phyloP scores from a whole-genome alignment of 2,797 vertebrate genomes.

The Thalassophryne amazonica region DNA sequence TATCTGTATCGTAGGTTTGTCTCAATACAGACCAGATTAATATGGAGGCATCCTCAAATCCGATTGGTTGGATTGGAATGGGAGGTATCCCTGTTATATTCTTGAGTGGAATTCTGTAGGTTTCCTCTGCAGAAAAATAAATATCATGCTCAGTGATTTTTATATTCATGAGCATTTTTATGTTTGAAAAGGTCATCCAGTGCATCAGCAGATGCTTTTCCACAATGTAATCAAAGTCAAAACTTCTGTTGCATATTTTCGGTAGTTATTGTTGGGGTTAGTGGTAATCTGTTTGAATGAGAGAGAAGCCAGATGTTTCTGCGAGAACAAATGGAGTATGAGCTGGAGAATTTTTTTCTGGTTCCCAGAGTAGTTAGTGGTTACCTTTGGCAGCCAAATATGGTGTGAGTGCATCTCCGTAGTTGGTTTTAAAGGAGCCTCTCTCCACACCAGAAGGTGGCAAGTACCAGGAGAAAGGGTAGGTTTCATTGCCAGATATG shows the following conservation, averaged over 20 bases:
- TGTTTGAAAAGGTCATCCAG: too few relatives aligned
- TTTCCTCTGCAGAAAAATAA: conserved; percentile 68
- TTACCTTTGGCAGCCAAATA: conserved; percentile 87
- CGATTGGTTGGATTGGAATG: conserved; percentile 88
- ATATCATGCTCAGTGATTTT: too few relatives aligned
- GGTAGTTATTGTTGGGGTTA: too few relatives aligned
- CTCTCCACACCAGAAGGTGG: conserved; percentile 87
- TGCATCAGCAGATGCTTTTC: too few relatives aligned
- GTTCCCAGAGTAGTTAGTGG: neutral
- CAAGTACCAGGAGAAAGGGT: conserved; percentile 88
- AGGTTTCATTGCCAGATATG: conserved; percentile 80
- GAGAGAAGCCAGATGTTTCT: too few relatives aligned
- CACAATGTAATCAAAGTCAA: too few relatives aligned
- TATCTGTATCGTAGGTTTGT: neutral
- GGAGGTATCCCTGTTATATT: conserved; percentile 78
- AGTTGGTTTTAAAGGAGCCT: conserved; percentile 73
- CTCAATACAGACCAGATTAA: conserved; percentile 83
- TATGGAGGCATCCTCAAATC: conserved; percentile 81
- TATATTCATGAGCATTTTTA: too few relatives aligned
- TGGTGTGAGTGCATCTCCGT: conserved; percentile 85
- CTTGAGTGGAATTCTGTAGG: conserved; percentile 75
- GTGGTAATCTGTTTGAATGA: too few relatives aligned
- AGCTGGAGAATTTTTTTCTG: too few relatives aligned
- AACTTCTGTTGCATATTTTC: too few relatives aligned
- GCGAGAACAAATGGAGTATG: too few relatives aligned